Conservation (phyloP, 2,797 vertebrate species). For the Muraenolepis orangiensis region DNA sequence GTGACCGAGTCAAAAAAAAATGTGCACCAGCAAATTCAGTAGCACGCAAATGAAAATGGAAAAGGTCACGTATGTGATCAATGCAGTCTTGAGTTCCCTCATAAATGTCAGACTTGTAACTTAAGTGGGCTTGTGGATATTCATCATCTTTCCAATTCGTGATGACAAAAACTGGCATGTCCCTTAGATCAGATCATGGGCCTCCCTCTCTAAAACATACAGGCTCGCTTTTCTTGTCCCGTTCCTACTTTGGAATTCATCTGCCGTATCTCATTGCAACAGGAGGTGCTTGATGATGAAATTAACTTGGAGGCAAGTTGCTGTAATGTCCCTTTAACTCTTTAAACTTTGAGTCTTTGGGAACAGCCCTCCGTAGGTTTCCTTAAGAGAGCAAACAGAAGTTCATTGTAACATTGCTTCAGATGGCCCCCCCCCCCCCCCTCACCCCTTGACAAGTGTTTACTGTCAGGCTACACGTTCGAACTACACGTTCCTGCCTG, state of each 20-base stretch:
- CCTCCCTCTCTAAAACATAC: not conserved
- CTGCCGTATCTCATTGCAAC: not conserved
- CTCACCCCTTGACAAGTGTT: constrained; percentile 31
- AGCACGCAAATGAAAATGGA: not conserved
- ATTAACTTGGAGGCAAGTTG: not conserved
- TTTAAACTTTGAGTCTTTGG: not conserved
- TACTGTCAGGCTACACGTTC: constrained; percentile 44
- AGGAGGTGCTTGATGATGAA: not conserved
- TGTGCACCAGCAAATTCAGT: not conserved
- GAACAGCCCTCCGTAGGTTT: not conserved
- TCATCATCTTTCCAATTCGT: not conserved
- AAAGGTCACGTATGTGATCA: not conserved
- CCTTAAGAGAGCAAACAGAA: not conserved
- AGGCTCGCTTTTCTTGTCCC: not conserved
- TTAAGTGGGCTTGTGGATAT: not conserved
- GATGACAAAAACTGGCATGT: constrained; percentile 13
- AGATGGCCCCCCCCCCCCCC: constrained; percentile 33
- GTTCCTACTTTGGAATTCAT: not conserved
- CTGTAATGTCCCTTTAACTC: not conserved
- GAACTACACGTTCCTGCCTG: constrained; percentile 38
- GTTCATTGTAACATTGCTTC: constrained; percentile 7
- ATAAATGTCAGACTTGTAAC: not conserved
- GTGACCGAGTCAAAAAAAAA: not conserved
- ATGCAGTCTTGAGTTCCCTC: not conserved
- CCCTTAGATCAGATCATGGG: not conserved